Evolutionary conservation across 2,113 vertebrate genomes (phyloP), one percentile per base, ranked within the genome.

Genomic region (Phalacrocorax aristotelis): DNA sequence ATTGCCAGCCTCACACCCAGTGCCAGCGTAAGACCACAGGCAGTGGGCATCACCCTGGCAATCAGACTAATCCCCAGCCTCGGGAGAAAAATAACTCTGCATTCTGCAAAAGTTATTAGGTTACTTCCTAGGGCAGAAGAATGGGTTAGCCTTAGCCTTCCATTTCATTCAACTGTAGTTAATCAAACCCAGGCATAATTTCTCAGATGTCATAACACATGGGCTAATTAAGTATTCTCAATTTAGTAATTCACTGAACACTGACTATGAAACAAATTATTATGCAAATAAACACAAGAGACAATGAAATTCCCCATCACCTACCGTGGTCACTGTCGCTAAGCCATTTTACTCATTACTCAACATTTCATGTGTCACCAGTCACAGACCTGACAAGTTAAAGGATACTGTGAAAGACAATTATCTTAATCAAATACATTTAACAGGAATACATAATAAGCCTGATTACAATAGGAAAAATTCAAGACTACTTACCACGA

Each of bases 221-320:
- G 42, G 38, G 48, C 82, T 96, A 95, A 95, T 95, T 97, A 95
- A 95, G 71, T 90, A 91, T 62, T 93, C 70, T 95, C 78, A 74
- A 80, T 85, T 93, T 74, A 94, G 51, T 91, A 90, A 95, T 80
- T 95, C 88, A 92, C 83, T 93, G 87, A 95, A 86, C 78, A 95
- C 69, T 82, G 52, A 87, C 83, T 91, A 52, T 78, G 93, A 96
- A 97, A 86, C n/a, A 88, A 95, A 91, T 91, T 78, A 90, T 89
- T 92, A 93, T 36, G 84, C 82, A 94, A 94, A 95, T 91, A 95
- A 95, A 91, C 66, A 93, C 46, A 80, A 20, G 71, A 83, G 83
- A 86, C 66, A 70, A 55, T 68, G 78, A 86, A 90, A 86, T 83
- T 90, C 42, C 61, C 87, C 48, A 32, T 15, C 79, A 77, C 26